Percentiles rank a stretch among this genome's conserved stretches.
These are phyloP conservation scores for Cyphomyrus plagiostoma DNA, from an alignment of 2,113 vertebrate species.

Conservation along the genomic window DNA sequence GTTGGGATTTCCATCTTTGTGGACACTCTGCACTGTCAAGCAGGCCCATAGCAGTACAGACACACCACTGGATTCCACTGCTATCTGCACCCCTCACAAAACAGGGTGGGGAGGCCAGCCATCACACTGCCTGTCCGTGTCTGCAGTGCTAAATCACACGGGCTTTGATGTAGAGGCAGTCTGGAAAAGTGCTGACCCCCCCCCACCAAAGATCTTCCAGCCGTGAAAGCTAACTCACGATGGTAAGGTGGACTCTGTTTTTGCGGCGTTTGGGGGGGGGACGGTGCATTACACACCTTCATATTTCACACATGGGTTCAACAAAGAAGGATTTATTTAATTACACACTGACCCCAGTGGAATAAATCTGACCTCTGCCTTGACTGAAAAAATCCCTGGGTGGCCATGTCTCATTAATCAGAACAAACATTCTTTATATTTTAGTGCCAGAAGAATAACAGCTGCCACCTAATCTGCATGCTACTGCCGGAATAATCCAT, in stretches of 20 bases:
- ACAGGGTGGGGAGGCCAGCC: not conserved
- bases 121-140: not conserved
- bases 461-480: not conserved
- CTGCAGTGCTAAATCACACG: not conserved
- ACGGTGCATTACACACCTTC: not conserved
- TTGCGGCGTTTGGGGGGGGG: not conserved
- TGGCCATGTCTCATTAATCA: not conserved
- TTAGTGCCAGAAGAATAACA: not conserved
- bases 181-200: not conserved
- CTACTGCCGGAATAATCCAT: not conserved
- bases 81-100: not conserved
- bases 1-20: not conserved
- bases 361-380: not conserved
- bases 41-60: not conserved
- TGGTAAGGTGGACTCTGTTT: not conserved
- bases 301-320: slow-evolving; percentile 9
- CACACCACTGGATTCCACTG: not conserved
- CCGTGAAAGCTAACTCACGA: not conserved
- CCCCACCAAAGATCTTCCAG: not conserved
- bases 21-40: not conserved
- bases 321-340: slow-evolving; percentile 15
- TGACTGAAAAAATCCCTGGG: not conserved
- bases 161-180: not conserved
- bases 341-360: not conserved
- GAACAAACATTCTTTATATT: not conserved